Evolutionary conservation across 2,888 invertebrate species (phyloP).

Genomic region (Chorisops tibialis): DNA sequence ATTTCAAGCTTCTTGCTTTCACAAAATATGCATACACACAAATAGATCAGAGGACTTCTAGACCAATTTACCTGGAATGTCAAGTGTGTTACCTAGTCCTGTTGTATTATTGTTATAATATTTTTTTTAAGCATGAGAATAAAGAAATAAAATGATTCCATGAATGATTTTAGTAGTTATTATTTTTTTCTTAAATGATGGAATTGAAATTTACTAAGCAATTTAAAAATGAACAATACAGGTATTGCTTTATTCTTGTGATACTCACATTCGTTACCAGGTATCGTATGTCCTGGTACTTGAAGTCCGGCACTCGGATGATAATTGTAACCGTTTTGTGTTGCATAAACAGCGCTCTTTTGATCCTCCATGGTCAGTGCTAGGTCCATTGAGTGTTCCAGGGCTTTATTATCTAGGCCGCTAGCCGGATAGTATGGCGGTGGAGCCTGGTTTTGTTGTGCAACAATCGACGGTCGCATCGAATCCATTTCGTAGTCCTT

Average conservation of each 20-base stretch:
- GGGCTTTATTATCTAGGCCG: conserved; percentile 86
- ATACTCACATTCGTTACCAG: conserved; percentile 75
- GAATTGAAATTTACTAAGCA: too few species aligned
- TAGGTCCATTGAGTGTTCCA: conserved; percentile 85
- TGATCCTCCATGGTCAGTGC: conserved; percentile 80
- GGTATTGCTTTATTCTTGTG: not conserved
- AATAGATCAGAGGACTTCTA: not conserved
- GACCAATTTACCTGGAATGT: conserved; percentile 35
- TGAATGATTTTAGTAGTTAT: conserved; percentile 11
- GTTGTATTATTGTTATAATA: conserved; percentile 21
- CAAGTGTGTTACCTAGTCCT: conserved; percentile 37
- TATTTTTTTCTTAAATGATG: too few species aligned
- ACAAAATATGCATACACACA: not conserved
- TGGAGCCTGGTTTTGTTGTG: conserved; percentile 82
- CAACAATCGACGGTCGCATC: conserved; percentile 77
- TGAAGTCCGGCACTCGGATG: conserved; percentile 70
- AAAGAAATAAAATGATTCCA: conserved; percentile 19
- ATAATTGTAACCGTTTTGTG: conserved; percentile 82
- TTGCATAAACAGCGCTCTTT: conserved; percentile 78
- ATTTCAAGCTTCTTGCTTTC: too few species aligned
- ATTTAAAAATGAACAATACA: too few species aligned
- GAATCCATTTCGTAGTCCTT: conserved; percentile 92
- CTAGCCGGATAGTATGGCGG: conserved; percentile 86
- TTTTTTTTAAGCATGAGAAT: conserved; percentile 28
- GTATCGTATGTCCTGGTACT: conserved; percentile 64